Conservation (phyloP, 2,888 invertebrate genomes). For the Taphrorychus bicolor region DNA sequence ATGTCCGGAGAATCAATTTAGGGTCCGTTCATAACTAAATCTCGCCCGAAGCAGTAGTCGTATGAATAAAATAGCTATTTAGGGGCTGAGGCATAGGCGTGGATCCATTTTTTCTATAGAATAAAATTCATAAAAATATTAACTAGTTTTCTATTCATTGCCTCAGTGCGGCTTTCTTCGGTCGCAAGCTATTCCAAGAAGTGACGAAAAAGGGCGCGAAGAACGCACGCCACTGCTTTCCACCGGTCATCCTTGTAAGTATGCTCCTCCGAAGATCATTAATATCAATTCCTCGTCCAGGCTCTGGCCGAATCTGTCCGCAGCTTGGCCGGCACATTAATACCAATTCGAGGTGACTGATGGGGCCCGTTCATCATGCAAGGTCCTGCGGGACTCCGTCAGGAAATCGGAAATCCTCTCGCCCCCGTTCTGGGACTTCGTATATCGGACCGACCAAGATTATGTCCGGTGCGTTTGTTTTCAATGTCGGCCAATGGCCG, state of each 20-base stretch:
- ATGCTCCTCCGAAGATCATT: conserved; percentile 54
- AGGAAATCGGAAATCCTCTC: conserved; percentile 39
- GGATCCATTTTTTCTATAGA: not conserved
- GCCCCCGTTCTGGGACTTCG: conserved; percentile 4
- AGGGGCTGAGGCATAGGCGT: conserved; percentile 47
- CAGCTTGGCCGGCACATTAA: conserved; percentile 58
- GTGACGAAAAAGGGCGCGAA: not conserved
- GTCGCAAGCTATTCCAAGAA: too few relatives aligned
- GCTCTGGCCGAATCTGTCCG: conserved; percentile 40
- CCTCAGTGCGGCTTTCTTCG: not conserved
- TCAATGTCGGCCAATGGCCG: too few relatives aligned
- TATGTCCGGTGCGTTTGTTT: not conserved
- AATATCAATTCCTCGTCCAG: conserved; percentile 57
- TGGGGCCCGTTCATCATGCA: conserved; percentile 60
- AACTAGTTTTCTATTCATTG: too few relatives aligned
- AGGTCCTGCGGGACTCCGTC: conserved; percentile 54
- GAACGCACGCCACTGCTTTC: conserved; percentile 44
- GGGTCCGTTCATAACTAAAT: conserved; percentile 58
- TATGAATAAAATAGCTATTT: conserved; percentile 60
- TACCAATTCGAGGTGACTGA: conserved; percentile 61
- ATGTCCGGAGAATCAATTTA: conserved; percentile 54
- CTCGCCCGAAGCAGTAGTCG: conserved; percentile 54
- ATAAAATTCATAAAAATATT: too few relatives aligned
- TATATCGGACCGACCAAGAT: not conserved
- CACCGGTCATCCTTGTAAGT: conserved; percentile 54